Percentiles rank a stretch among this genome's conserved stretches.
Conservation (phyloP, 2,113 vertebrate species). For the Todiramphus saurophagus region DNA sequence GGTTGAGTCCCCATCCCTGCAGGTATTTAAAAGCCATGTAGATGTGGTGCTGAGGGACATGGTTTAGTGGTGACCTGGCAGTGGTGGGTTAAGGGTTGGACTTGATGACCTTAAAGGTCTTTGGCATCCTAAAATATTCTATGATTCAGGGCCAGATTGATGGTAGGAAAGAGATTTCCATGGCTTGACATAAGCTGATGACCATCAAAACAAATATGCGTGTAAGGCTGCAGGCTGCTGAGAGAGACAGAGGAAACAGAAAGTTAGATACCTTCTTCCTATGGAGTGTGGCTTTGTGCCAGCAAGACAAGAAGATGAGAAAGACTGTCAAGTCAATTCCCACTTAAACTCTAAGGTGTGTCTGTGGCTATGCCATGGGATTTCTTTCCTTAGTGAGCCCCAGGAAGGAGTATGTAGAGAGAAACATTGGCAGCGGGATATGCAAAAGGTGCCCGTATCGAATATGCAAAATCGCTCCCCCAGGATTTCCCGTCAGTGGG, state of each 20-base stretch:
- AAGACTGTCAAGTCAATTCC: background rate
- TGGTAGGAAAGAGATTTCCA: background rate
- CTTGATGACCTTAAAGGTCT: background rate
- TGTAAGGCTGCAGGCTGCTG: background rate
- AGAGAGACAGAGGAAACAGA: background rate
- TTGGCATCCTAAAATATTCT: background rate
- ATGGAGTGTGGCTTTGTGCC: background rate
- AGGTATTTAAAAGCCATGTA: background rate
- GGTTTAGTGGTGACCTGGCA: background rate
- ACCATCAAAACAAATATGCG: background rate
- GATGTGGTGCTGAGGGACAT: background rate
- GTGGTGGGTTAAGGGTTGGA: background rate
- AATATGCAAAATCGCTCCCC: conserved; percentile 22
- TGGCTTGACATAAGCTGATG: background rate
- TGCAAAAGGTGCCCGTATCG: background rate
- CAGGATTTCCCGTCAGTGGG: conserved; percentile 30
- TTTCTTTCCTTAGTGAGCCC: background rate
- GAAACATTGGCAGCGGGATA: background rate
- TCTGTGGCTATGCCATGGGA: background rate
- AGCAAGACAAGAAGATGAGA: background rate
- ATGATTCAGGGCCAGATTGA: background rate
- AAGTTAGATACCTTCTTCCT: background rate
- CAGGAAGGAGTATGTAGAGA: background rate
- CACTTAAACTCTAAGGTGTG: background rate
- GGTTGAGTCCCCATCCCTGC: background rate